Conservation (phyloP, 2,888 invertebrate genomes). For the Philereme transversata region DNA sequence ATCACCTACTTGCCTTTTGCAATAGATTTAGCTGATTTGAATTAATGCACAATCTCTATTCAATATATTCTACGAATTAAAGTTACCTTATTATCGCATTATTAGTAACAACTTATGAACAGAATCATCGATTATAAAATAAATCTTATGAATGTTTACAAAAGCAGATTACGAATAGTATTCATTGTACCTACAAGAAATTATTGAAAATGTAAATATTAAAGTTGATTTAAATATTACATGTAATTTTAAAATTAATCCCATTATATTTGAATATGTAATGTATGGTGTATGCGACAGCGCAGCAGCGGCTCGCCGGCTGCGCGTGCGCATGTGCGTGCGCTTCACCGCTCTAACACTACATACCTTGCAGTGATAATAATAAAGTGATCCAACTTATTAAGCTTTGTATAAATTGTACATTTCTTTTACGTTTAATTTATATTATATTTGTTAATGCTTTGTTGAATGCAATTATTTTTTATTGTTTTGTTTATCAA, state of each 20-base stretch:
- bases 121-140: constrained; percentile 35
- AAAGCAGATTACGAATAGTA: constrained; percentile 39
- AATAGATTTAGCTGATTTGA: constrained; percentile 70
- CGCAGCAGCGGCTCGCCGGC: constrained; percentile 24
- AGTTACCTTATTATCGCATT: constrained; percentile 70
- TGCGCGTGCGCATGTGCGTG: constrained; percentile 42
- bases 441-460: constrained; percentile 82
- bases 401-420: constrained; percentile 81
- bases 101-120: constrained; percentile 50
- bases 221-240: constrained; percentile 48
- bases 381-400: constrained; percentile 75
- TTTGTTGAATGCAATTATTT: constrained; percentile 84
- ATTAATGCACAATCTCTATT: constrained; percentile 70
- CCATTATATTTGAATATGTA: constrained; percentile 34
- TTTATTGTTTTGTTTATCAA: constrained; percentile 83
- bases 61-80: constrained; percentile 58
- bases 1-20: constrained; percentile 80
- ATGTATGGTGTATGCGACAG: constrained; percentile 34
- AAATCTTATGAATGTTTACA: constrained; percentile 35
- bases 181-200: constrained; percentile 25
- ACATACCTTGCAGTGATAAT: constrained; percentile 71
- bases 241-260: constrained; percentile 42
- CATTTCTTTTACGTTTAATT: constrained; percentile 81
- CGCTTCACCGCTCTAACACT: constrained; percentile 44
- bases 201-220: constrained; percentile 43